phyloP scores from a whole-genome alignment of 2,113 vertebrate species.

The Setophaga petechia region DNA sequence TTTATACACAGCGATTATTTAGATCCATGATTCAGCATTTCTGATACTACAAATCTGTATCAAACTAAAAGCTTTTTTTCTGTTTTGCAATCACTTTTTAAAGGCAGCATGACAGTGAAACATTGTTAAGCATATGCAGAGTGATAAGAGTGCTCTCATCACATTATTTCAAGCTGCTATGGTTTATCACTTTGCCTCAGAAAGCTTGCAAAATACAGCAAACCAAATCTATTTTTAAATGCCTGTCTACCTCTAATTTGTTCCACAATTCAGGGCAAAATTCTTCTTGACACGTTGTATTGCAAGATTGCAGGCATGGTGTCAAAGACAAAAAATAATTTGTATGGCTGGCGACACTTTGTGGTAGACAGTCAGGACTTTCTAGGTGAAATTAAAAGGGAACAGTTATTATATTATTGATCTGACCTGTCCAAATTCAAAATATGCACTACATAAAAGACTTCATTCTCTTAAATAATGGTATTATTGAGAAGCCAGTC shows the following conservation, averaged over 20 bases:
- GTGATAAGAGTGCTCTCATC: neutral
- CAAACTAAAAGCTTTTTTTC: neutral
- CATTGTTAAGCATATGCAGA: neutral
- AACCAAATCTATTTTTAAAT: constrained; percentile 54
- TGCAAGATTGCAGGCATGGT: neutral
- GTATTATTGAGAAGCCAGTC: neutral
- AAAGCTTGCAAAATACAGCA: constrained; percentile 29
- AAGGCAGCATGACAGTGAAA: neutral
- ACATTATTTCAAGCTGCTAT: neutral
- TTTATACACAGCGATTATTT: neutral
- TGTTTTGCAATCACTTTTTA: neutral
- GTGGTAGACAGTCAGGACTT: neutral
- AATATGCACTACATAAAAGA: neutral
- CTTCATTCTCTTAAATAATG: neutral
- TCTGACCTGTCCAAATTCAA: neutral
- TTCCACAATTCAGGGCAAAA: constrained; percentile 18
- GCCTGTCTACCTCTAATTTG: constrained; percentile 37
- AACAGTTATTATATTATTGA: neutral
- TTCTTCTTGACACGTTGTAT: neutral
- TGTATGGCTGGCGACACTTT: rapidly evolving
- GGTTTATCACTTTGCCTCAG: constrained; percentile 34
- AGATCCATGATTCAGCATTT: neutral
- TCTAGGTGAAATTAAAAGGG: neutral
- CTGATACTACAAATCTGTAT: neutral
- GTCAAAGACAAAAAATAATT: neutral